Conservation (phyloP, 2,888 invertebrate species). For the Trisateles emortualis region DNA sequence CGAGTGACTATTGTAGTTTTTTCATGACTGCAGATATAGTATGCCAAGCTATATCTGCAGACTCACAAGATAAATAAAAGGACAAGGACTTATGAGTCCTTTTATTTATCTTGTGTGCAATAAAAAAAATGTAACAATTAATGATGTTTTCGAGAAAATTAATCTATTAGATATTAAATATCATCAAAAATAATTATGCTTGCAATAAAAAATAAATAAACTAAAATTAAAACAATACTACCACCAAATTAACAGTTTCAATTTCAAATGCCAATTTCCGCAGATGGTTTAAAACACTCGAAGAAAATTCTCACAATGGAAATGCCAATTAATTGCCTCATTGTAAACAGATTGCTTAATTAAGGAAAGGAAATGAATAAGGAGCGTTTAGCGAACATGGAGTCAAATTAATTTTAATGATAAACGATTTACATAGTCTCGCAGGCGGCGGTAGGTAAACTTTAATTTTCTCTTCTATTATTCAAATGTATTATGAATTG, state of each 20-base stretch:
- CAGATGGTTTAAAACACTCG: slow-evolving; percentile 67
- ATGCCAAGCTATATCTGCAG: too few relatives aligned
- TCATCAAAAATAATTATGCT: not conserved
- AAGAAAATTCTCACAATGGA: slow-evolving; percentile 71
- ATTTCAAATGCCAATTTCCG: slow-evolving; percentile 60
- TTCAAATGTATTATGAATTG: slow-evolving; percentile 51
- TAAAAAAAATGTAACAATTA: too few relatives aligned
- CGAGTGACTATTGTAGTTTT: too few relatives aligned
- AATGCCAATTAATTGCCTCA: slow-evolving; percentile 84
- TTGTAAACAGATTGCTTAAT: slow-evolving; percentile 87
- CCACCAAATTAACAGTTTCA: slow-evolving; percentile 56
- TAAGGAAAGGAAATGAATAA: slow-evolving; percentile 84
- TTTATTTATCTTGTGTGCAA: too few relatives aligned
- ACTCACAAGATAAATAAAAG: too few relatives aligned
- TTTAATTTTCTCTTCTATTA: slow-evolving; percentile 61
- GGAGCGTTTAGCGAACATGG: slow-evolving; percentile 78
- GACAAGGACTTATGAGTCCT: too few relatives aligned
- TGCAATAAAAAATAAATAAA: slow-evolving; percentile 35
- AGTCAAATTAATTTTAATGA: slow-evolving; percentile 85
- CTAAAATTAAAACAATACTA: slow-evolving; percentile 47
- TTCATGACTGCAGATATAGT: too few relatives aligned
- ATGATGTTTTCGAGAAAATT: too few relatives aligned
- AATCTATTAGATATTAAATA: too few relatives aligned
- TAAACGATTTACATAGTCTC: slow-evolving; percentile 72
- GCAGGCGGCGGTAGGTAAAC: slow-evolving; percentile 51